Percentiles rank a stretch among this genome's conserved stretches.
Conservation (phyloP, 2,113 vertebrate genomes). For the Vidua chalybeata region DNA sequence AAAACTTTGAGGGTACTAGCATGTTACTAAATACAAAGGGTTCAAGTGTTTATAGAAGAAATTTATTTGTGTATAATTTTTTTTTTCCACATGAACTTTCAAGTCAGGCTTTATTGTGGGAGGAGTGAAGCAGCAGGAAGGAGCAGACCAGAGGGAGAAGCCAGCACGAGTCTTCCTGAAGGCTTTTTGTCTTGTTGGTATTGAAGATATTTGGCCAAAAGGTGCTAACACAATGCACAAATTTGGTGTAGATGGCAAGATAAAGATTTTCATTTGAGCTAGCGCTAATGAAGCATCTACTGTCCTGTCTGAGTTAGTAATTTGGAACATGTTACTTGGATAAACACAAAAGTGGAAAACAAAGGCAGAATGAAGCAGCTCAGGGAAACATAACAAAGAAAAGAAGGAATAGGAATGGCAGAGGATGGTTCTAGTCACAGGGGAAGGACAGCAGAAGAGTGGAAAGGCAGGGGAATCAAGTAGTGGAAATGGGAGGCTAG, state of each 20-base stretch:
- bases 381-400: not conserved
- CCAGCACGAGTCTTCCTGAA: rapidly evolving
- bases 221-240: not conserved
- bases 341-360: not conserved
- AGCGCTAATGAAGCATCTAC: not conserved
- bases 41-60: not conserved
- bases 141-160: not conserved
- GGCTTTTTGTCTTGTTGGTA: not conserved
- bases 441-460: not conserved
- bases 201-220: not conserved
- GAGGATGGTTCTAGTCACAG: not conserved
- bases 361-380: not conserved
- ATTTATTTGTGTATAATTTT: not conserved
- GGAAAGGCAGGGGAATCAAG: not conserved
- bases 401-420: not conserved
- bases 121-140: not conserved
- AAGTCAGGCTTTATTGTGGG: not conserved
- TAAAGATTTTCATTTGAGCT: not conserved
- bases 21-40: not conserved
- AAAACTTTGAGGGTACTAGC: not conserved
- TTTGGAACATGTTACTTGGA: not conserved
- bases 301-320: not conserved
- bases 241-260: not conserved
- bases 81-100: not conserved
- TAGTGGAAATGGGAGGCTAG: not conserved